phyloP scores from a whole-genome alignment of 2,888 invertebrate species.

The Melinaea menophilus region DNA sequence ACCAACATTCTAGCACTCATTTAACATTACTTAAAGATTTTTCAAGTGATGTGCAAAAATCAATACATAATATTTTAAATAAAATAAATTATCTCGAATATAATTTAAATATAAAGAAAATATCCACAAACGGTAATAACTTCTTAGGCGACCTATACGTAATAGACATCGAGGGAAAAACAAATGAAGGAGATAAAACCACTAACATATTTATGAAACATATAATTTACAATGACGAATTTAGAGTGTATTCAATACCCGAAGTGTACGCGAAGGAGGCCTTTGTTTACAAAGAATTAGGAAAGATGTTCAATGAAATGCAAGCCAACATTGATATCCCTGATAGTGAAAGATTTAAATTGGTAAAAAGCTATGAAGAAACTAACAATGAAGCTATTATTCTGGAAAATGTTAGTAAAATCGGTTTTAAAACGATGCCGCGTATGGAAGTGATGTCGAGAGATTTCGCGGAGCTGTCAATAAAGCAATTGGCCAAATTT shows the following conservation, averaged over 20 bases:
- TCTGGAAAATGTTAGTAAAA: conserved; percentile 46
- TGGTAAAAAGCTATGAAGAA: conserved; percentile 43
- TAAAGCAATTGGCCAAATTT: conserved; percentile 53
- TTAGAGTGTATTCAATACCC: conserved; percentile 41
- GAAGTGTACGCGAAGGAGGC: conserved; percentile 47
- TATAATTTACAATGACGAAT: conserved; percentile 37
- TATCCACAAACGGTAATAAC: conserved; percentile 43
- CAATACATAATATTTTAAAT: conserved; percentile 34
- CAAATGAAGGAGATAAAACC: conserved; percentile 33
- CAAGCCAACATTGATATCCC: conserved; percentile 46
- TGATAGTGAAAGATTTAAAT: conserved; percentile 40
- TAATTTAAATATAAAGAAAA: conserved; percentile 33
- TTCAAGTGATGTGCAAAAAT: conserved; percentile 19
- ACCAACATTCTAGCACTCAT: conserved; percentile 8
- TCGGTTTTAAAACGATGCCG: conserved; percentile 42
- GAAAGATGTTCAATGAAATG: conserved; percentile 40
- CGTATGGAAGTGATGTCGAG: conserved; percentile 46
- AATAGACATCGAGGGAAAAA: conserved; percentile 43
- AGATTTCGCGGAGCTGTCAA: conserved; percentile 45
- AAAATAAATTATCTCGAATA: conserved; percentile 37
- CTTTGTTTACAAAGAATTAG: conserved; percentile 46
- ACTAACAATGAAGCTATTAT: conserved; percentile 44
- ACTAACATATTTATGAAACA: conserved; percentile 51
- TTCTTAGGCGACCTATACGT: conserved; percentile 46
- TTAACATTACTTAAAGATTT: conserved; percentile 20